These are phyloP conservation scores for Seira ritae DNA, from an alignment of 2,888 invertebrate species.

Conservation along the genomic window DNA sequence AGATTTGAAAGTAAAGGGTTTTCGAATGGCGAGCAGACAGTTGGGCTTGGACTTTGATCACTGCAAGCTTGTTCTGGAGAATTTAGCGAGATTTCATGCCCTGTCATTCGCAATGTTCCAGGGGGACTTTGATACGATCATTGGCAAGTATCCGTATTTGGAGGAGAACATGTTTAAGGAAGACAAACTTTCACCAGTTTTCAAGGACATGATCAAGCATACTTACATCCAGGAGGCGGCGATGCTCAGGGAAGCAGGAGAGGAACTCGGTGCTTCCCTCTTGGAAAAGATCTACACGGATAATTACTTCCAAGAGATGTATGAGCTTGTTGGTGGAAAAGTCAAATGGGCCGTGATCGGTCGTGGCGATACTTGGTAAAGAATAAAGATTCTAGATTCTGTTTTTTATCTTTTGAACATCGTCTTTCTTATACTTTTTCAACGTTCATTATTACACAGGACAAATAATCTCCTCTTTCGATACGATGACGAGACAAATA, in stretches of 20 bases:
- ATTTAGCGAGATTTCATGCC: slow-evolving; percentile 69
- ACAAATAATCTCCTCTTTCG: slow-evolving; percentile 71
- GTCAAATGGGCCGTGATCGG: slow-evolving; percentile 41
- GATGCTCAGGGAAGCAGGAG: slow-evolving; percentile 28
- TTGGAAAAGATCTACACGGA: slow-evolving; percentile 22
- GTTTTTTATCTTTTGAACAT: background rate
- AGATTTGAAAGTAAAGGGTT: slow-evolving; percentile 50
- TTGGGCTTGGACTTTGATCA: slow-evolving; percentile 69
- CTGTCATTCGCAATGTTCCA: slow-evolving; percentile 68
- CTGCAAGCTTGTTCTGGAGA: slow-evolving; percentile 46
- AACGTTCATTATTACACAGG: slow-evolving; percentile 48
- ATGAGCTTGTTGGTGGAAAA: slow-evolving; percentile 16
- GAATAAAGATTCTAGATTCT: background rate
- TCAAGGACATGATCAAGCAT: slow-evolving; percentile 37
- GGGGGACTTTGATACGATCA: slow-evolving; percentile 66
- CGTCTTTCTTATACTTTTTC: background rate
- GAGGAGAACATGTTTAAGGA: slow-evolving; percentile 61
- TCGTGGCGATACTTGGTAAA: slow-evolving; percentile 68
- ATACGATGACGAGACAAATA: slow-evolving; percentile 48
- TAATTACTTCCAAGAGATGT: background rate
- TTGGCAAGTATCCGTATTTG: slow-evolving; percentile 66
- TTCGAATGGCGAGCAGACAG: slow-evolving; percentile 66
- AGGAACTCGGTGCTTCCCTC: slow-evolving; percentile 20
- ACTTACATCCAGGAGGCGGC: slow-evolving; percentile 42
- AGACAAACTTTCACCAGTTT: slow-evolving; percentile 46